Percentiles rank a stretch among this genome's conserved stretches.
Evolutionary conservation across 2,797 vertebrate species (phyloP).

Genomic region (Anolis apletophallus): DNA sequence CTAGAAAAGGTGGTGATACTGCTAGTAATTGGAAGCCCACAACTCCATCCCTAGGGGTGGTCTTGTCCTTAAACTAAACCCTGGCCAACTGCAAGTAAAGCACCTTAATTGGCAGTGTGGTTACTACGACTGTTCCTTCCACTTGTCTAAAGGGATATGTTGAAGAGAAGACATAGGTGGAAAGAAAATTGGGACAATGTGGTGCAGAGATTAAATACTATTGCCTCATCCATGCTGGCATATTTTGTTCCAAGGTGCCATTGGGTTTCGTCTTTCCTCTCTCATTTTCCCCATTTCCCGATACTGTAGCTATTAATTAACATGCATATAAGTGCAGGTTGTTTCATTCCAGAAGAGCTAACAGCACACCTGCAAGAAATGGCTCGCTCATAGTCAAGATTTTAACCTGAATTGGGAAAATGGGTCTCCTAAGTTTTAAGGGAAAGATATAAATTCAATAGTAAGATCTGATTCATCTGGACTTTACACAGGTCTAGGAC

Average conservation of each 20-base stretch:
- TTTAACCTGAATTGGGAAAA: slow-evolving; percentile 6
- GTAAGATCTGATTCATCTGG: background rate
- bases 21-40: slow-evolving; percentile 75
- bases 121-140: slow-evolving; percentile 67
- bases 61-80: slow-evolving; percentile 75
- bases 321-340: background rate
- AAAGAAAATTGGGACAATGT: slow-evolving; percentile 62
- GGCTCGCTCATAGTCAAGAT: background rate
- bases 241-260: slow-evolving; percentile 53
- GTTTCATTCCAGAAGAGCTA: background rate
- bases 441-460: background rate
- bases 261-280: slow-evolving; percentile 41
- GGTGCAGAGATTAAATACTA: slow-evolving; percentile 61
- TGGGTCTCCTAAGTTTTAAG: background rate
- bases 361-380: background rate
- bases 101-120: slow-evolving; percentile 71
- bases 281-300: background rate
- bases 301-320: slow-evolving; percentile 22
- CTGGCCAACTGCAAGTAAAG: slow-evolving; percentile 66
- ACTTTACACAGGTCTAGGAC: background rate
- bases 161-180: slow-evolving; percentile 56
- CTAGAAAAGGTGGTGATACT: slow-evolving; percentile 67
- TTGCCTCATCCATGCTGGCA: slow-evolving; percentile 40
- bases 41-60: slow-evolving; percentile 72
- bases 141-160: slow-evolving; percentile 33